Base-by-base conservation (phyloP, 2,113 vertebrate species). In the cattle (Bos taurus) region DNA sequence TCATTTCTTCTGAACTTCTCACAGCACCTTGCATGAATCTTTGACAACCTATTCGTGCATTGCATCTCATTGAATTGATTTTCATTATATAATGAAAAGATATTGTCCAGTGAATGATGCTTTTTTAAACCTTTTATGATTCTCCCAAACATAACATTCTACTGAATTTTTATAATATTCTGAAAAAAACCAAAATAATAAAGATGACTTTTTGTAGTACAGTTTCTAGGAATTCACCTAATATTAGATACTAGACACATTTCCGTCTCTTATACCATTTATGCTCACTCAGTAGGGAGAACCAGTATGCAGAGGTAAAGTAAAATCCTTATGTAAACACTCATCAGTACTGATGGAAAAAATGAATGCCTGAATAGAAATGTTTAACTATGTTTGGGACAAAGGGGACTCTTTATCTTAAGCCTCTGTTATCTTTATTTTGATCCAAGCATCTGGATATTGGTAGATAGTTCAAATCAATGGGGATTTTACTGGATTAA, bases 141-240 rank as follows among this genome's bases (percentile, higher is more conserved):
- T 84, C 23, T 6, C 30, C 6, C 6, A 86, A 74, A 83, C 10
- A 67, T 43, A 88, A 74, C 14, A 57, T 60, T 54, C 30, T 56
- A 48, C 28, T 50, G 28, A 90, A 74, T 33, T 91, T 94, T 96
- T 87, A 17, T 23, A 36, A 6, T 43, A 36, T 81, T 56, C 12
- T 57, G 40, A 95, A 97, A 93, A 97, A 93, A 10, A 89, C 62
- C 11, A 86, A 94, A 86, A 33, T 56, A 90, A 85, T 92, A 77
- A 43, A 77, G 21, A 43, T 77, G 71, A 77, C 12, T 43, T 77
- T 77, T 77, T 77, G 23, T 26, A 77, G 40, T 25, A 40, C 4
- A 23, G 16, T 48, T 86, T 94, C 36, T 67, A 82, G 21, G 57
- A 88, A 71, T 28, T 1, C n/a, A n/a, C 14, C 10, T 19, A 25